Conservation (phyloP, 2,797 vertebrate genomes). For the Adrianichthys oophorus region DNA sequence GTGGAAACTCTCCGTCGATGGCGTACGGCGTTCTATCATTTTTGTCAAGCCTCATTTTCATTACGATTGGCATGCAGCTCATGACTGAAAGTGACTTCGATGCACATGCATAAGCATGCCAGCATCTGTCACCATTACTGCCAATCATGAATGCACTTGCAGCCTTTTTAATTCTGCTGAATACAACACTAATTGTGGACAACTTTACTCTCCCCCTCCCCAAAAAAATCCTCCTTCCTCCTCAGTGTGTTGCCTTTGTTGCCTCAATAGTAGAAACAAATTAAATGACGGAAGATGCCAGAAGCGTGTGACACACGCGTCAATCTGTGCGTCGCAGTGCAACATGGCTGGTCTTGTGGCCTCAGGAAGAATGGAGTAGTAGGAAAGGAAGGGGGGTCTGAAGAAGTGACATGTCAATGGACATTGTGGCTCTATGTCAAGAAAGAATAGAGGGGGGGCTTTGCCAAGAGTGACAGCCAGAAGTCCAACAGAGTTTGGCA, state of each 20-base stretch:
- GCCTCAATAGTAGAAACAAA: conserved; percentile 28
- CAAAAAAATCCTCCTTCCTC: not conserved
- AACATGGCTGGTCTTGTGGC: conserved; percentile 31
- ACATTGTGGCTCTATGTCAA: conserved; percentile 50
- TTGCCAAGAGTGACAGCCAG: conserved; percentile 59
- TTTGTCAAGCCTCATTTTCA: conserved; percentile 37
- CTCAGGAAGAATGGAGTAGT: conserved; percentile 14
- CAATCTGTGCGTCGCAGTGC: conserved; percentile 33
- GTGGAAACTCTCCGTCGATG: conserved; percentile 16
- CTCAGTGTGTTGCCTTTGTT: conserved; percentile 6
- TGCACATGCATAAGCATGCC: conserved; percentile 33
- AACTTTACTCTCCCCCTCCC: not conserved
- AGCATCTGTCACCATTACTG: conserved; percentile 41
- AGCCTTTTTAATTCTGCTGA: conserved; percentile 24
- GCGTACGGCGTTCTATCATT: conserved; percentile 19
- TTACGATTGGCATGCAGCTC: conserved; percentile 37
- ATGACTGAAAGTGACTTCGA: conserved; percentile 39
- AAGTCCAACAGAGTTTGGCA: conserved; percentile 44
- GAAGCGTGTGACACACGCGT: conserved; percentile 36
- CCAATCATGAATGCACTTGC: conserved; percentile 39
- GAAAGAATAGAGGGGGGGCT: conserved; percentile 24
- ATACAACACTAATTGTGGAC: not conserved
- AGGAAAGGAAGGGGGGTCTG: conserved; percentile 15
- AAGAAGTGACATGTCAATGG: conserved; percentile 56
- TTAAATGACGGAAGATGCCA: conserved; percentile 22